Base-by-base conservation (phyloP, 2,113 vertebrate genomes). In the Rhinoderma darwinii region DNA sequence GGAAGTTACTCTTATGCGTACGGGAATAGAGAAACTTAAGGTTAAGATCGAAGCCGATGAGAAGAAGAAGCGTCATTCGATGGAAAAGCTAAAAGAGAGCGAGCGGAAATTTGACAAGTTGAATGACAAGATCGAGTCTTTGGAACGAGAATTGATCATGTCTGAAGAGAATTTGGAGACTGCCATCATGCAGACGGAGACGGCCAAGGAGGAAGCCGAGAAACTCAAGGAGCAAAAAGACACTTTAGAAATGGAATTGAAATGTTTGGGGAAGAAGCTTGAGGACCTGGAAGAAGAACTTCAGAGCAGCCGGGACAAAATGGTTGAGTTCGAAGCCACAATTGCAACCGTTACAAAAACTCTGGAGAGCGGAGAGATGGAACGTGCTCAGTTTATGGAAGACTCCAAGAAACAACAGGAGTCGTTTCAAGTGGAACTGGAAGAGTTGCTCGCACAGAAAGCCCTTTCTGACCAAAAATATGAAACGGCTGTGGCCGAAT, bases 21-120 rank as follows among this genome's bases (percentile, higher is more conserved):
- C 47, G 0, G 96, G 96, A 66, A 98, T 97, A 1, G 97, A 99
- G 91, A 97, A 96, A 81, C 94, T 99, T 14, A 94, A 95, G 88
- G 92, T 96, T 54, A 96, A 95, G 88, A 97, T 99, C 2, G 96
- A 97, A 90, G 96, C 95, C 0, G 97, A 98, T 35, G 96, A 98
- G 89, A 95, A 93, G 88, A 96, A 95, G 92, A 97, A 94, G 74
- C 89, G 39, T 22, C 91, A 93, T 0, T 72, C 95, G 88, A 86
- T 88, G 79, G 95, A 95, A 83, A 94, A 96, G 37, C 92, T 97
- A 78, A 96, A 93, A 89, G 94, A 91, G 32, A 92, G 92, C 0
- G 95, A 96, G 86, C 88, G 92, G 8, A 96, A 95, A 86, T 91
- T 89, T 0, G 97, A 95, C 30, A 74, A 7, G 0, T 90, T 96